phyloP scores from a whole-genome alignment of 2,888 invertebrate species.

The Rotaria magnacalcarata region DNA sequence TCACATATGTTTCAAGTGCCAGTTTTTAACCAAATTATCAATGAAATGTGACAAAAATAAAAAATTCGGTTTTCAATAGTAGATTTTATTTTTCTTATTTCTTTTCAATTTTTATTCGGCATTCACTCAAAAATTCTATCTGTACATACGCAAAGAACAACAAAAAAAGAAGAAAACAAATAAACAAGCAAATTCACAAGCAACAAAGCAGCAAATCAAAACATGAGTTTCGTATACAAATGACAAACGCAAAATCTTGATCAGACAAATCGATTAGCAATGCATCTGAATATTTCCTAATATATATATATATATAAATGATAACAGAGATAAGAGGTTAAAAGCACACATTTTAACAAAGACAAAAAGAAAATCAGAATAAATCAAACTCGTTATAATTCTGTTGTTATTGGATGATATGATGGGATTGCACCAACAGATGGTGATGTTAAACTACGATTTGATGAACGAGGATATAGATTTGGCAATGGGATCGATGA shows the following conservation, averaged over 20 bases:
- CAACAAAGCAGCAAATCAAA: background rate
- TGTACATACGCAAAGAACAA: background rate
- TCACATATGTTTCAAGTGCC: background rate
- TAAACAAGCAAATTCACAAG: background rate
- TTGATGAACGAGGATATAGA: background rate
- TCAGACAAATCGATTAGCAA: background rate
- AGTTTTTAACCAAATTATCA: background rate
- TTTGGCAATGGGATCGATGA: background rate
- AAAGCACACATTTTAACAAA: background rate
- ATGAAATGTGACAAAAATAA: background rate
- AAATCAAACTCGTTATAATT: background rate
- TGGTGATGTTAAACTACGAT: slow-evolving; percentile 1
- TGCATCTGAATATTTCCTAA: background rate
- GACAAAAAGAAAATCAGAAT: background rate
- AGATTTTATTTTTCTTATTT: background rate
- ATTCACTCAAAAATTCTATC: slow-evolving; percentile 26
- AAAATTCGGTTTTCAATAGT: background rate
- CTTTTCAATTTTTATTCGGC: background rate
- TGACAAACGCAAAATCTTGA: background rate
- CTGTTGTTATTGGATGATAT: slow-evolving; percentile 35
- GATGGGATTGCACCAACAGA: background rate
- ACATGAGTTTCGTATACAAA: background rate
- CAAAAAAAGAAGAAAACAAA: background rate
- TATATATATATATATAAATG: background rate
- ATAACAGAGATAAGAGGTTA: background rate